Base-by-base conservation (phyloP, 2,113 vertebrate species). In the Pandion haliaetus region DNA sequence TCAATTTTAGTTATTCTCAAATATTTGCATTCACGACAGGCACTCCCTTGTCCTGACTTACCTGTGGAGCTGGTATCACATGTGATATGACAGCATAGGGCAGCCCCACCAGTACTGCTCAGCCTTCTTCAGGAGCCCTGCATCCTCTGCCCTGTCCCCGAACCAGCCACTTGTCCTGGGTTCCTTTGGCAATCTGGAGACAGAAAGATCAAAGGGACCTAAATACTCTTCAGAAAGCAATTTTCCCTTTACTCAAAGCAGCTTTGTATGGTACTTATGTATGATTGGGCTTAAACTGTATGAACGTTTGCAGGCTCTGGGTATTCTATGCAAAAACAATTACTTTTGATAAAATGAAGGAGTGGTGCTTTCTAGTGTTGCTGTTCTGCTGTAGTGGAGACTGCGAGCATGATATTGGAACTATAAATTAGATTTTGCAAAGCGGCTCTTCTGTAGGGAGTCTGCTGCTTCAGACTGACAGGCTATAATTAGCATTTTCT, bases 401-500 rank as follows among this genome's bases (percentile, higher is more conserved):
- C 78, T 79, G 45, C 3, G 13, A 63, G 59, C 83, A 61, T 78
- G 88, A 67, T 87, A 80, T 55, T 70, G 44, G 36, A 92, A 72
- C 55, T 74, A 67, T 72, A 90, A 94, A 96, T 90, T 90, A 72
- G 85, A 81, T 94, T 97, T 95, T 89, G 78, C 85, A 96, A 59
- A 89, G 49, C 40, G 1, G 40, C 26, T 79, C 49, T 86, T 88
- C 83, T 91, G 66, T 10, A 59, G 69, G 36, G 38, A 87, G 71
- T 71, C 69, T 71, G 42, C 42, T 93, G 44, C 58, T 94, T 95
- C 88, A 92, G 87, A 93, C 49, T 12, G 17, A 67, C 63, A 90
- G 66, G 58, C 82, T 97, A 54, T 90, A 88, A 92, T 97, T 93
- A 90, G 88, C 71, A 45, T 93, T 95, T 94, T 94, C 86, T 82